These are phyloP conservation scores for Parasteatoda tepidariorum DNA, from an alignment of 1,140 invertebrate species.

Conservation along the genomic window DNA sequence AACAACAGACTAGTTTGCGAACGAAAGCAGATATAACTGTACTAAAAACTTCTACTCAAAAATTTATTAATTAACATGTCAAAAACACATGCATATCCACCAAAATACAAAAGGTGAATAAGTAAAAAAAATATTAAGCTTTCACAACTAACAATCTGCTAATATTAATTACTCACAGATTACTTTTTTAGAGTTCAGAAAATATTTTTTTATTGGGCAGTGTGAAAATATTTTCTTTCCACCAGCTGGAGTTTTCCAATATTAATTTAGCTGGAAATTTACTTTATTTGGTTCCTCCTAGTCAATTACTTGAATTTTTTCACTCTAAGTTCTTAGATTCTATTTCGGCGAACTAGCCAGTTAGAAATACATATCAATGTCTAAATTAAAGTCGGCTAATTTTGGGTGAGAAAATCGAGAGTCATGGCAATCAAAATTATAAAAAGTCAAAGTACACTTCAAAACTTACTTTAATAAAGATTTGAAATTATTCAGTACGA, in stretches of 20 bases:
- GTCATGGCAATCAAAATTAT: too few relatives aligned
- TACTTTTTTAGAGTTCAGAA: slow-evolving; percentile 27
- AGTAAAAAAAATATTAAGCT: slow-evolving; percentile 17
- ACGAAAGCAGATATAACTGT: neutral
- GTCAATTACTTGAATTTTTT: slow-evolving; percentile 17
- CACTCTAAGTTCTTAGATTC: neutral
- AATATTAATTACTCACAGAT: slow-evolving; percentile 53
- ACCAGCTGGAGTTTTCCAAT: neutral
- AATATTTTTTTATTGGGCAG: slow-evolving; percentile 6
- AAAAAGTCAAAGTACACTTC: too few relatives aligned
- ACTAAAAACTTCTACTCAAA: slow-evolving; percentile 17
- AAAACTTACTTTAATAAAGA: too few relatives aligned
- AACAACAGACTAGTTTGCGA: neutral
- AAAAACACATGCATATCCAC: slow-evolving; percentile 38
- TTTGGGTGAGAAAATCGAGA: too few relatives aligned
- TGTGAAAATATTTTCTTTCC: slow-evolving; percentile 28
- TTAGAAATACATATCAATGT: neutral
- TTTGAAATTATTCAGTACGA: too few relatives aligned
- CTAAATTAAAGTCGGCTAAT: neutral
- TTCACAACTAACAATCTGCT: slow-evolving; percentile 41
- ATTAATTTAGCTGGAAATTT: slow-evolving; percentile 20
- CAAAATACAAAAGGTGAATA: neutral
- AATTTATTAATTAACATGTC: slow-evolving; percentile 52
- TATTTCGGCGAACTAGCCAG: neutral
- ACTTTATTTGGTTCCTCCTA: slow-evolving; percentile 22